Conservation (phyloP, 1,140 invertebrate species). For the Dreissena polymorpha region DNA sequence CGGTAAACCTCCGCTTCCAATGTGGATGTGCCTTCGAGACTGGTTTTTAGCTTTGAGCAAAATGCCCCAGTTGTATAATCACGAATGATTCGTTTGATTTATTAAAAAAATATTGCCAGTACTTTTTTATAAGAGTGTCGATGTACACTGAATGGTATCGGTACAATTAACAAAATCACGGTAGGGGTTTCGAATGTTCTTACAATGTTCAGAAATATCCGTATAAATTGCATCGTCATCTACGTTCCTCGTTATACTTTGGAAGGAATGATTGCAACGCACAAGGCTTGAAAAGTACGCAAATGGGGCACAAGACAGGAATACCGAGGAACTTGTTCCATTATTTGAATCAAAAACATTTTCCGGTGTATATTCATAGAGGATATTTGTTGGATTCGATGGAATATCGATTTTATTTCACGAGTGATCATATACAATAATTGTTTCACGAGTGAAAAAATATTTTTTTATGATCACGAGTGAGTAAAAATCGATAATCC, state of each 20-base stretch:
- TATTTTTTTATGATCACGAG: too few species aligned
- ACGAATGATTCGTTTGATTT: conserved; percentile 21
- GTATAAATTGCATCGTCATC: neutral
- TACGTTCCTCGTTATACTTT: neutral
- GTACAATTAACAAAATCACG: neutral
- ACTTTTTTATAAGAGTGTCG: neutral
- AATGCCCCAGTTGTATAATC: conserved; percentile 9
- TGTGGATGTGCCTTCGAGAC: neutral
- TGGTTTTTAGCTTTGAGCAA: neutral
- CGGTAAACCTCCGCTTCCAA: too few species aligned
- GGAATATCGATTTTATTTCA: too few species aligned
- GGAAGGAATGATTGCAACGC: neutral
- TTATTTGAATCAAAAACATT: neutral
- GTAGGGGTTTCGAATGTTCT: neutral
- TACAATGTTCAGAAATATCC: neutral
- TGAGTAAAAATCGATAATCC: too few species aligned
- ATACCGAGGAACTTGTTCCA: neutral
- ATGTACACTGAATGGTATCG: conserved; percentile 13
- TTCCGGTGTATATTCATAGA: neutral
- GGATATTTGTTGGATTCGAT: too few species aligned
- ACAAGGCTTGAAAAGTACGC: neutral
- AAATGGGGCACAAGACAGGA: neutral
- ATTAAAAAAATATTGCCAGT: neutral
- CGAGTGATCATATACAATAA: too few species aligned
- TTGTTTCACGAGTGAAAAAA: too few species aligned